Evolutionary conservation across 2,113 vertebrate species (phyloP).

Genomic region (Lampris megalopsis): DNA sequence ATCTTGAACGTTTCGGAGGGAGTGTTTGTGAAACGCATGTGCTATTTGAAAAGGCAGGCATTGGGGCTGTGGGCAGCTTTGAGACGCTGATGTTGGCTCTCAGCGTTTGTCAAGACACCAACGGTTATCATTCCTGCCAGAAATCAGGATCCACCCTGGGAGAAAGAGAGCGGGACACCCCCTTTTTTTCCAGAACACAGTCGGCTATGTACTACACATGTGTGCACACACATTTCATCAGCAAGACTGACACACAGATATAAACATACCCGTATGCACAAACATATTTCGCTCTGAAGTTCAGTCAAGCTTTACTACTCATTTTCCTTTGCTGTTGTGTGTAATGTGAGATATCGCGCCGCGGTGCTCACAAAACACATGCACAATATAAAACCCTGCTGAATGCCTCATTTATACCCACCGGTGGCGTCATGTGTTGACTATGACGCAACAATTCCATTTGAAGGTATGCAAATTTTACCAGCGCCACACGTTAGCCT

Average conservation of each 20-base stretch:
- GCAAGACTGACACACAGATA: neutral
- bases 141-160: conserved; percentile 58
- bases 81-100: conserved; percentile 41
- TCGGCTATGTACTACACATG: conserved; percentile 2
- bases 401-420: conserved; percentile 8
- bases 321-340: conserved; percentile 18
- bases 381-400: conserved; percentile 1
- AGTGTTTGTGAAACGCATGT: conserved; percentile 30
- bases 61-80: conserved; percentile 38
- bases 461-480: conserved; percentile 48
- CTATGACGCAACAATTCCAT: conserved; percentile 37
- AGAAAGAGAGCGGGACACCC: conserved; percentile 39
- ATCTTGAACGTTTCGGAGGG: neutral
- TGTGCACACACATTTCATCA: conserved; percentile 6
- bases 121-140: conserved; percentile 50
- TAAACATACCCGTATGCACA: conserved; percentile 1
- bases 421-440: conserved; percentile 40
- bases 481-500: conserved; percentile 19
- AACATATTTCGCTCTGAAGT: neutral
- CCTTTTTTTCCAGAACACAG: conserved; percentile 9
- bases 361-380: conserved; percentile 10
- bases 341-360: conserved; percentile 39
- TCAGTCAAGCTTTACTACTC: conserved; percentile 24
- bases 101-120: conserved; percentile 50
- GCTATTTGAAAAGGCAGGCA: conserved; percentile 11